Evolutionary conservation across 2,888 invertebrate genomes (phyloP), one percentile per base, ranked within the genome.

Genomic region (Acronicta aceris): DNA sequence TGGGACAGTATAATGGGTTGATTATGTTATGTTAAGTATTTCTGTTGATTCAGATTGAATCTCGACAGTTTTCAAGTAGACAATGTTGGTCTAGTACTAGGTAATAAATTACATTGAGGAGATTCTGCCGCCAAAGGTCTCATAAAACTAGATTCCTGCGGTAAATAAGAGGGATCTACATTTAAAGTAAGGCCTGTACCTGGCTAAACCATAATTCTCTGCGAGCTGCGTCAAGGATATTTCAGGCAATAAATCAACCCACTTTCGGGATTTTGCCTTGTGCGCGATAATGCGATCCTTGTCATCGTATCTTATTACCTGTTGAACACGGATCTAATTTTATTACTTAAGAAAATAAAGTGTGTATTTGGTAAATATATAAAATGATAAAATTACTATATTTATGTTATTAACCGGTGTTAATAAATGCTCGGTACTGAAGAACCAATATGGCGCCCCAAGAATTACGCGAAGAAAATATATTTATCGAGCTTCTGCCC

Each of bases 301-400:
- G 86, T 88, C 87, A 86, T 87, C 86, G 83, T 86, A 85, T 86
- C 85, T 88, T 88, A 89, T 89, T 87, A 89, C 89, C 85, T 89
- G 89, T 90, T 90, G 88, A 88, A 86, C 84, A 84, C 55, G 79
- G 81, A 78, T 80, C 80, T 81, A 79, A 84, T 85, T 82, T 82
- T 81, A 81, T 82, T 81, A 82, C 74, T 77, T 76, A 67, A 70
- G 73, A 71, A 79, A 81, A 82, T 78, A 58, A 80, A 78, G 74
- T 77, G 66, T 51, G 30, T 59, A 53, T 66, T 73, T 66, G 42
- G 42, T 63, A 33, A 33, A 33, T 12, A 33, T 30, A 30, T 33
- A 33, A 33, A 33, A 33, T 33, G 2, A 33, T 33, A 9, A 30
- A 8, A 30, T 30, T 30, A 30, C 9, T 33, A 30, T 12, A 12